Evolutionary conservation across 2,797 vertebrate genomes (phyloP).

Genomic region (Adrianichthys oophorus): DNA sequence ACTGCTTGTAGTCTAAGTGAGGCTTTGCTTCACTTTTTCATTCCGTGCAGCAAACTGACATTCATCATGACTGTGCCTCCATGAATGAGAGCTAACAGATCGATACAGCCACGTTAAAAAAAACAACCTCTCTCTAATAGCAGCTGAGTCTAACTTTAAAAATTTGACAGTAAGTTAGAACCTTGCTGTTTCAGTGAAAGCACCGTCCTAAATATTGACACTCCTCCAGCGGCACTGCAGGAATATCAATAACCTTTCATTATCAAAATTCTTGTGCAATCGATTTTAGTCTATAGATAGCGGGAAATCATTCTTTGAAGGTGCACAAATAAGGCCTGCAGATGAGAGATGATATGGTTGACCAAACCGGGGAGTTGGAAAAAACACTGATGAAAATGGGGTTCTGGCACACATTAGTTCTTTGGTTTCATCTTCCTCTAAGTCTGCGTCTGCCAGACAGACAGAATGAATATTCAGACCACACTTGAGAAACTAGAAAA

Average conservation of each 20-base stretch:
- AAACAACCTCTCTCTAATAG: slow-evolving; percentile 53
- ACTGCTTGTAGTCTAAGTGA: too few relatives aligned
- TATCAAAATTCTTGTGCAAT: slow-evolving; percentile 69
- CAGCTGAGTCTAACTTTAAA: slow-evolving; percentile 47
- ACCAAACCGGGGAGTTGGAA: slow-evolving; percentile 57
- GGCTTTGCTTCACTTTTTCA: slow-evolving; percentile 34
- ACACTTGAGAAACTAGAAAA: slow-evolving; percentile 54
- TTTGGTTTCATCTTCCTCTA: slow-evolving; percentile 52
- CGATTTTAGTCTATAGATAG: slow-evolving; percentile 73
- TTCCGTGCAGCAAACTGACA: slow-evolving; percentile 51
- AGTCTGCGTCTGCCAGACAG: slow-evolving; percentile 51
- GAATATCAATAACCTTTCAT: slow-evolving; percentile 63
- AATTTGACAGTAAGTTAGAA: slow-evolving; percentile 60
- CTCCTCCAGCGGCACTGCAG: slow-evolving; percentile 20
- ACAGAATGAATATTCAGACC: slow-evolving; percentile 59
- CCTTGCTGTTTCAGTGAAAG: slow-evolving; percentile 64
- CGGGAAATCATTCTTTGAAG: slow-evolving; percentile 65
- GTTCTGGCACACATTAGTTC: slow-evolving; percentile 54
- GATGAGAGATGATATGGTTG: slow-evolving; percentile 48
- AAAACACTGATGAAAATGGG: slow-evolving; percentile 61
- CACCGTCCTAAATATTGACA: slow-evolving; percentile 50
- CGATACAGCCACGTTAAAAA: slow-evolving; percentile 69
- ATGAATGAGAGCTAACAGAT: slow-evolving; percentile 52
- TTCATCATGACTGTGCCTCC: slow-evolving; percentile 55
- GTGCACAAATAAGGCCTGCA: slow-evolving; percentile 48